A percentile compares a stretch with the other conserved stretches of the same genome.
phyloP scores from a whole-genome alignment of 2,888 invertebrate species.

The Tipula confusa region DNA sequence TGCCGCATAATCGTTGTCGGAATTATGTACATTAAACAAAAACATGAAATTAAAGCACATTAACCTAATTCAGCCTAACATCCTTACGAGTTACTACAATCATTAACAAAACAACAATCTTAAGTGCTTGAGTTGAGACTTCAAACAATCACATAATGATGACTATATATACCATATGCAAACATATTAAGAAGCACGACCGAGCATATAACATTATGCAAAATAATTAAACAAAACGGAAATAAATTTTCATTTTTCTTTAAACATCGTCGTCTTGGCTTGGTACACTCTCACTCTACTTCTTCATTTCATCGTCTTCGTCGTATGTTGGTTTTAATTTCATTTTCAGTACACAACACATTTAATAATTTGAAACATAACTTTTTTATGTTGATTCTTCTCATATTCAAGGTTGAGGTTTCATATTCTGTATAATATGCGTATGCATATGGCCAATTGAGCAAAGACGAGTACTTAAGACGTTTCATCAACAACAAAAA shows the following conservation, averaged over 20 bases:
- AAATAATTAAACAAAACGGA: slow-evolving; percentile 25
- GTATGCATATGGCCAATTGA: background rate
- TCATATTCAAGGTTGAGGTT: slow-evolving; percentile 20
- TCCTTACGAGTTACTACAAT: background rate
- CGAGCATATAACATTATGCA: background rate
- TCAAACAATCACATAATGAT: background rate
- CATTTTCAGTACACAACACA: background rate
- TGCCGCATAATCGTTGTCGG: background rate
- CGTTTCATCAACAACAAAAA: background rate
- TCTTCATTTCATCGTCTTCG: background rate
- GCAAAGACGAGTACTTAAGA: background rate
- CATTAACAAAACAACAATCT: background rate
- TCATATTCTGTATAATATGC: background rate
- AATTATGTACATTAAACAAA: background rate
- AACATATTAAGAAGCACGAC: background rate
- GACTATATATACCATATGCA: background rate
- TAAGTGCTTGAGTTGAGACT: background rate
- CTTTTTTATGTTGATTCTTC: background rate
- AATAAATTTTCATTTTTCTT: slow-evolving; percentile 20
- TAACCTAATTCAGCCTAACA: slow-evolving; percentile 9
- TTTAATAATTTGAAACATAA: background rate
- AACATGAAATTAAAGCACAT: background rate
- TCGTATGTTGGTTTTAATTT: background rate
- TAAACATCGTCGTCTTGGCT: background rate
- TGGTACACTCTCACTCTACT: background rate